Evolutionary conservation across 1,140 invertebrate genomes (phyloP).

Genomic region (Muscidifurax raptorellus): DNA sequence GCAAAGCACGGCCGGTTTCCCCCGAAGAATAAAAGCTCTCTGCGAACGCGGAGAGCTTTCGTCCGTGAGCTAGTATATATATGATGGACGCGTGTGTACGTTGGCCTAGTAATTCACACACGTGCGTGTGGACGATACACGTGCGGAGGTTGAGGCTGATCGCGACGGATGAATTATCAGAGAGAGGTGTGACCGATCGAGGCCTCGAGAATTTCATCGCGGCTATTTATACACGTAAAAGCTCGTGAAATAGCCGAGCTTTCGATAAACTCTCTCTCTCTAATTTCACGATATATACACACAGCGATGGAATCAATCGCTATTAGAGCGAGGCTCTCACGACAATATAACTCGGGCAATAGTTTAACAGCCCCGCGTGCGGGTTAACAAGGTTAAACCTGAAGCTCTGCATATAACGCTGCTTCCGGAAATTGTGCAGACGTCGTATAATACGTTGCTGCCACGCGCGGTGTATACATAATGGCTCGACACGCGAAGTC

Average conservation of each 20-base stretch:
- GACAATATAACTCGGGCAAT: neutral
- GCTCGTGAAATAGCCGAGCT: neutral
- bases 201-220: neutral
- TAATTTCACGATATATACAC: neutral
- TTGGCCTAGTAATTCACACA: neutral
- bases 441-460: neutral
- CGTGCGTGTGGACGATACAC: neutral
- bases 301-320: neutral
- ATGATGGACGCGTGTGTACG: neutral
- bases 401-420: neutral
- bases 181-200: neutral
- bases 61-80: neutral
- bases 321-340: neutral
- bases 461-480: no score
- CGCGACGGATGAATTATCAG: neutral
- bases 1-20: neutral
- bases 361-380: neutral
- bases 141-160: neutral
- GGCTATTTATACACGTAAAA: neutral
- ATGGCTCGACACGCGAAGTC: no score
- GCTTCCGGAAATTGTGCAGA: neutral
- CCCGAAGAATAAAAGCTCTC: constrained; percentile 1
- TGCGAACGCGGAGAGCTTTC: neutral
- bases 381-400: neutral
- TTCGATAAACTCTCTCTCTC: no score